Evolutionary conservation across 2,797 vertebrate genomes (phyloP).

Genomic region (Hirundo rustica): DNA sequence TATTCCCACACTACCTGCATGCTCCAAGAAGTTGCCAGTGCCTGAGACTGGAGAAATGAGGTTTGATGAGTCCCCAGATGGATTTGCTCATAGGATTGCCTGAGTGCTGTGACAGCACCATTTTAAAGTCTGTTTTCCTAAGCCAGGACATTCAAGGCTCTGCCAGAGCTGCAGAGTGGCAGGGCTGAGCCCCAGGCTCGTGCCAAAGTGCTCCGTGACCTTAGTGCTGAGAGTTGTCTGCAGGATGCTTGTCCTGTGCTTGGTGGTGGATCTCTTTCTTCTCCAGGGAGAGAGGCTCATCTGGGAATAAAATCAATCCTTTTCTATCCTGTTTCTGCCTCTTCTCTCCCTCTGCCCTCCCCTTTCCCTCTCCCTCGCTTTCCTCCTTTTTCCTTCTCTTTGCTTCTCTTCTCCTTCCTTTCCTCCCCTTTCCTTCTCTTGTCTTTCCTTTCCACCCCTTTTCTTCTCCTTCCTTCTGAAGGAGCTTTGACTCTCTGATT

Average conservation of each 20-base stretch:
- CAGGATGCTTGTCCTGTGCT: background rate
- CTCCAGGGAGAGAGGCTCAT: background rate
- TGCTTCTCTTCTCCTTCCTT: background rate
- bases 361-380: background rate
- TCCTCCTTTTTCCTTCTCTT: background rate
- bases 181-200: background rate
- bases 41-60: rapidly evolving
- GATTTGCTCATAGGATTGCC: background rate
- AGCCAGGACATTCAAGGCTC: background rate
- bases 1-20: background rate
- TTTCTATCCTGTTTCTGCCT: background rate
- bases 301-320: background rate
- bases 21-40: background rate
- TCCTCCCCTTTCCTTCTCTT: background rate
- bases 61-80: background rate
- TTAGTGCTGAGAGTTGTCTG: background rate
- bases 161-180: background rate
- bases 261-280: background rate
- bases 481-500: background rate
- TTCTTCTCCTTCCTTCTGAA: background rate
- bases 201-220: background rate
- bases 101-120: background rate
- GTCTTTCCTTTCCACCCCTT: background rate
- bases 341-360: background rate
- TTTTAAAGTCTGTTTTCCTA: background rate